Evolutionary conservation across 2,888 invertebrate species (phyloP).

Genomic region (Temnothorax ravouxi): DNA sequence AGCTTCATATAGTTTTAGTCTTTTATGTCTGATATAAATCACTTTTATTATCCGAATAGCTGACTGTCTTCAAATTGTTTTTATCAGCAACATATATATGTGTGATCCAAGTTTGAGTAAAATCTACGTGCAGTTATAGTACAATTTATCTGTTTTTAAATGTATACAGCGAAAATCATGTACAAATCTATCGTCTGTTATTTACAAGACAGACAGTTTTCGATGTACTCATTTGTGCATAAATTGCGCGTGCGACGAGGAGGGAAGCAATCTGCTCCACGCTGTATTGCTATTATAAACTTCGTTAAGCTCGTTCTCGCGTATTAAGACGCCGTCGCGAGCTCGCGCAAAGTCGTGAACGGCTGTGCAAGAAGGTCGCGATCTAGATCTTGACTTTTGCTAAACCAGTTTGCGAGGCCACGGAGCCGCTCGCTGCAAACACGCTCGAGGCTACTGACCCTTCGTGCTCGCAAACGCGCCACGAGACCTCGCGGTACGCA

Average conservation of each 20-base stretch:
- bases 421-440: constrained; percentile 67
- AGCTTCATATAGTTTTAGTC: background rate
- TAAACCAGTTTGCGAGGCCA: constrained; percentile 80
- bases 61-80: background rate
- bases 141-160: background rate
- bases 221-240: background rate
- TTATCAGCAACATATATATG: background rate
- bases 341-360: constrained; percentile 49
- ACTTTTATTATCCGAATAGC: background rate
- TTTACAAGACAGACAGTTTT: background rate
- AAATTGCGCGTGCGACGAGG: background rate
- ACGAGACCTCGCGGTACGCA: constrained; percentile 31
- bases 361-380: constrained; percentile 77
- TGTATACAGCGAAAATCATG: background rate
- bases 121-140: background rate
- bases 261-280: background rate
- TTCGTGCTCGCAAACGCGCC: constrained; percentile 46
- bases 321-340: constrained; percentile 40
- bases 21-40: background rate
- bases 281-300: constrained; percentile 7
- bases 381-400: constrained; percentile 82
- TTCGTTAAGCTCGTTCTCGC: constrained; percentile 6
- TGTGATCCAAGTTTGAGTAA: too few species aligned
- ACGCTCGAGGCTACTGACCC: constrained; percentile 77
- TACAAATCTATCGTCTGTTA: background rate